Conservation (phyloP, 2,888 invertebrate genomes). For the Dinocampus coccinellae region DNA sequence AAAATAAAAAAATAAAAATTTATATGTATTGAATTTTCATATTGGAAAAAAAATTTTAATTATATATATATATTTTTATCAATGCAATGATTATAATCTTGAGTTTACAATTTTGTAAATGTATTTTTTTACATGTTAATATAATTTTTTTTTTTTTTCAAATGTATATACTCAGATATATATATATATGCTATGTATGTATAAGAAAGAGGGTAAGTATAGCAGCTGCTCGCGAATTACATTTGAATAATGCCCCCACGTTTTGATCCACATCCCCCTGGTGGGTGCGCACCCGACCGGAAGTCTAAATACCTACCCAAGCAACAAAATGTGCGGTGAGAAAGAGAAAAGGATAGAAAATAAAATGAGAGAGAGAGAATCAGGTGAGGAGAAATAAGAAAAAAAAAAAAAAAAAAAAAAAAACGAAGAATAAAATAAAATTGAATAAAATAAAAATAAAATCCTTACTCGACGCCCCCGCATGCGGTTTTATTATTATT, state of each 20-base stretch:
- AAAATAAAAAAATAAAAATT: too few relatives aligned
- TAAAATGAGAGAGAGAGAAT: slow-evolving; percentile 54
- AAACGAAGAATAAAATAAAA: too few relatives aligned
- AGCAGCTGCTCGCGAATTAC: slow-evolving; percentile 36
- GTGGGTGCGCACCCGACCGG: slow-evolving; percentile 64
- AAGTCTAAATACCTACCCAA: slow-evolving; percentile 55
- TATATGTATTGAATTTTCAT: too few relatives aligned
- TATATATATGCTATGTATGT: neutral
- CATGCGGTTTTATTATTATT: neutral
- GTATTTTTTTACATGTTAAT: neutral
- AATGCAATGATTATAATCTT: too few relatives aligned
- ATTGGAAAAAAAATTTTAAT: too few relatives aligned
- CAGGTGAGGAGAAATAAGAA: neutral
- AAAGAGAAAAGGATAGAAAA: too few relatives aligned
- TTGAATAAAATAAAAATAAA: slow-evolving; percentile 10
- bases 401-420: neutral
- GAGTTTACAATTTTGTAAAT: too few relatives aligned
- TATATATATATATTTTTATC: too few relatives aligned
- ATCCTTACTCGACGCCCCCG: slow-evolving; percentile 9
- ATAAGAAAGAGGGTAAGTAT: slow-evolving; percentile 3
- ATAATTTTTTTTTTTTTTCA: neutral
- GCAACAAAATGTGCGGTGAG: neutral
- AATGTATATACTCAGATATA: too few relatives aligned
- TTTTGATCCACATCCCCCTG: slow-evolving; percentile 17
- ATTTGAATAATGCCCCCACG: slow-evolving; percentile 36